Percentiles rank a stretch among this genome's conserved stretches.
phyloP scores from a whole-genome alignment of 2,113 vertebrate genomes.

The Manacus vitellinus region DNA sequence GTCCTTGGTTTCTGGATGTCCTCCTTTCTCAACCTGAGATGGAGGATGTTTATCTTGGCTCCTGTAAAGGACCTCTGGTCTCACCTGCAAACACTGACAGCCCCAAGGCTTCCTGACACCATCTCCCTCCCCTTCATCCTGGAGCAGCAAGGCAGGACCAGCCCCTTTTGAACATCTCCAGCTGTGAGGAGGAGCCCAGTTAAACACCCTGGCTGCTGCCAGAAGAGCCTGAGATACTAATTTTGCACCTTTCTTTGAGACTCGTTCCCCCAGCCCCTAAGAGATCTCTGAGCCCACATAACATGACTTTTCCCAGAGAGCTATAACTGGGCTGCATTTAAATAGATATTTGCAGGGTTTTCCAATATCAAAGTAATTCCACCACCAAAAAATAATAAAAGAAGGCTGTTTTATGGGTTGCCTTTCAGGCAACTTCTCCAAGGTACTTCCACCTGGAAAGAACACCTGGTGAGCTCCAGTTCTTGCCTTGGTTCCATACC shows the following conservation, averaged over 20 bases:
- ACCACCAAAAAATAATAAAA: background rate
- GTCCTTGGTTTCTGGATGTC: background rate
- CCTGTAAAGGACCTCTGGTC: background rate
- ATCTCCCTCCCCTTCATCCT: background rate
- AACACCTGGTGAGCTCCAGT: background rate
- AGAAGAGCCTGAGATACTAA: background rate
- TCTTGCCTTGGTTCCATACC: background rate
- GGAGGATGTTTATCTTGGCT: background rate
- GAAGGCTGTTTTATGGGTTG: background rate
- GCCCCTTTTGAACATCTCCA: background rate
- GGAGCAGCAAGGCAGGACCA: background rate
- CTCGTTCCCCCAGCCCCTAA: rapidly evolving
- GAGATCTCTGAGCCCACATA: rapidly evolving
- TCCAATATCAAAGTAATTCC: background rate
- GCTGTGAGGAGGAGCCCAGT: background rate
- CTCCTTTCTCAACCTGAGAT: background rate
- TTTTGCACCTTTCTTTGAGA: background rate
- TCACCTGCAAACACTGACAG: background rate
- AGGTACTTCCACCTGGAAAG: background rate
- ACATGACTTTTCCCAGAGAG: background rate
- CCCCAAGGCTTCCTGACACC: background rate
- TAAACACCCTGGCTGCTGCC: background rate
- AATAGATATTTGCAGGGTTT: background rate
- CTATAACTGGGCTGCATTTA: background rate
- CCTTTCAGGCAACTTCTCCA: background rate